Base-by-base conservation (phyloP, 2,113 vertebrate species). In the Psammodynastes pulverulentus region DNA sequence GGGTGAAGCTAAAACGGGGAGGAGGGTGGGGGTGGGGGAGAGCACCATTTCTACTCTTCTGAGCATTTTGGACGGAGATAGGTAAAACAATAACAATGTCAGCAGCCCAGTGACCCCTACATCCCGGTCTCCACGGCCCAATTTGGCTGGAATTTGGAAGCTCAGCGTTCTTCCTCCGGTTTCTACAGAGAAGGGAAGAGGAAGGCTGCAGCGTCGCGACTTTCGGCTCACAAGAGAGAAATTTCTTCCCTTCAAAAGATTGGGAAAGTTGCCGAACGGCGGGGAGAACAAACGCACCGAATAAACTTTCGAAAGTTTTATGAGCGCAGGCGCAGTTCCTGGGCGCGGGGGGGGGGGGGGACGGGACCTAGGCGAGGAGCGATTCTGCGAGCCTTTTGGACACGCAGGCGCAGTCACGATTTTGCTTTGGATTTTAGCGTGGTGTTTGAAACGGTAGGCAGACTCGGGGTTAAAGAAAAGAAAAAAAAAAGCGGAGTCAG, bases 291-390 rank as follows among this genome's bases (percentile, higher is more conserved):
- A 95, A 97, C 95, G 93, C 89, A 12, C 90, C 62, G 95, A 94
- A 96, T 92, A 96, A 95, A 95, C 94, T 95, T 95, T 92, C 95
- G 95, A 96, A 96, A 96, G 96, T 92, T 97, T 96, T 96, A 96
- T 96, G 93, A 95, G 95, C 92, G 93, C 90, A 79, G 34, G 89
- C 84, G 88, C 85, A 34, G 86, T 91, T 96, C 92, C 85, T 54
- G n/a, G 8, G 48, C 7, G 48, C 0, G 48, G 9, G 21, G 0
- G 53, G 17, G 5, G 52, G 19, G 91, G 39, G 46, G 17, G 34
- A 19, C 26, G 87, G 89, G 56, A 91, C 56, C 10, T 23, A n/a
- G 15, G 91, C 89, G 89, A 95, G 92, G 94, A 93, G 34, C 45
- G 4, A 0, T 46, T 4, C 58, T 5, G 8, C 21, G 29, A 67